phyloP scores from a whole-genome alignment of 2,797 vertebrate genomes.

The Melanotaenia maccullochi region DNA sequence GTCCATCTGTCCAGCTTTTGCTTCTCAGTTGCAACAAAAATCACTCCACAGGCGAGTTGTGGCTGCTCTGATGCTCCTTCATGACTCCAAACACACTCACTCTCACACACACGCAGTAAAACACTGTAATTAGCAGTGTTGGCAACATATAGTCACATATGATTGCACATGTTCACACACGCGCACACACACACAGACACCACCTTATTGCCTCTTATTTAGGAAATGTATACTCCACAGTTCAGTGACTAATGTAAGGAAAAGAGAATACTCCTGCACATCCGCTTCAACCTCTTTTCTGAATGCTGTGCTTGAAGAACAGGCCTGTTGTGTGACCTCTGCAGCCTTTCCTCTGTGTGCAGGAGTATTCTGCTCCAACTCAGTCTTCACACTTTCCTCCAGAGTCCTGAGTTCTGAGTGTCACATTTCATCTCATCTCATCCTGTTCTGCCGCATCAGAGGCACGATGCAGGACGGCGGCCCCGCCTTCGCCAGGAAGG shows the following conservation, averaged over 20 bases:
- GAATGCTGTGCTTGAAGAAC: background rate
- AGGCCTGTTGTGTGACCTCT: constrained; percentile 30
- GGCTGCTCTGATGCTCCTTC: constrained; percentile 32
- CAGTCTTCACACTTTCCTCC: constrained; percentile 38
- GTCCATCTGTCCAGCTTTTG: constrained; percentile 43
- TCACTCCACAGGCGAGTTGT: constrained; percentile 25
- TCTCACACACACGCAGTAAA: background rate
- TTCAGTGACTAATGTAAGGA: constrained; percentile 57
- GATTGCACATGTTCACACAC: background rate
- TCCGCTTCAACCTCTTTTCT: background rate
- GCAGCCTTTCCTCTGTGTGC: constrained; percentile 31
- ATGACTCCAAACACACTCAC: background rate
- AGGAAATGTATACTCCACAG: constrained; percentile 32
- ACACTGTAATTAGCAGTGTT: background rate
- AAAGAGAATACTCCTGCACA: constrained; percentile 60
- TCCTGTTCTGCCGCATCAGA: constrained; percentile 93
- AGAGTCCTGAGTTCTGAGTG: constrained; percentile 15
- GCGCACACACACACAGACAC: constrained; percentile 19
- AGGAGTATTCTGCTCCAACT: constrained; percentile 53
- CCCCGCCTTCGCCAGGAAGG: constrained; percentile 89
- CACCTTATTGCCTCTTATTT: constrained; percentile 57
- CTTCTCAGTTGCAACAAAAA: constrained; percentile 13
- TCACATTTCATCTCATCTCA: constrained; percentile 83
- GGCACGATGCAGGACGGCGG: constrained; percentile 94
- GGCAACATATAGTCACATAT: background rate